phyloP scores from a whole-genome alignment of 2,797 vertebrate species.

The Bovichtus variegatus region DNA sequence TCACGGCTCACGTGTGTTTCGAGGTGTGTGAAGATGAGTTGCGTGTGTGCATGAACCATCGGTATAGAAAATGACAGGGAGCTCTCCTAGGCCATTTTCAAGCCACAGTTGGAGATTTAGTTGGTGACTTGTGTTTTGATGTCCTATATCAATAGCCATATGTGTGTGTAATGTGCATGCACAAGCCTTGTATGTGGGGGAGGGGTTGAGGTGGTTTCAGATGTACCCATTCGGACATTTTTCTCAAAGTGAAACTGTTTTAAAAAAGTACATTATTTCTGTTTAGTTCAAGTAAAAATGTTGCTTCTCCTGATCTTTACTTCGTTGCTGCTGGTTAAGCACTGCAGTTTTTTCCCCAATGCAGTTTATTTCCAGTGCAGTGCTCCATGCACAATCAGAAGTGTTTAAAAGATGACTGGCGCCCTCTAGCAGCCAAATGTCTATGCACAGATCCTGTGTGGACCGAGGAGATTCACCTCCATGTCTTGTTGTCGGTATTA shows the following conservation, averaged over 20 bases:
- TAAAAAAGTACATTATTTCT: background rate
- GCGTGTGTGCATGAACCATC: background rate
- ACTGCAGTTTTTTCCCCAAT: slow-evolving; percentile 18
- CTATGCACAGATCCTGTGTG: background rate
- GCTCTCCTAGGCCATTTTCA: background rate
- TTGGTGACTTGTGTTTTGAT: background rate
- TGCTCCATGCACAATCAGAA: background rate
- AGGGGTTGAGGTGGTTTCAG: background rate
- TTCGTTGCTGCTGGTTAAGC: slow-evolving; percentile 13
- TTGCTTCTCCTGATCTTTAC: background rate
- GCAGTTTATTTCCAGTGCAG: slow-evolving; percentile 37
- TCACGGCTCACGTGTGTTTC: background rate
- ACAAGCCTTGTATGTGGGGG: background rate
- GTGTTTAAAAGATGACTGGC: slow-evolving; percentile 65
- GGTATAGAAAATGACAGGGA: background rate
- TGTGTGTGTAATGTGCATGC: background rate
- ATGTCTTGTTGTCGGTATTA: background rate
- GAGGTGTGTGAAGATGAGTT: background rate
- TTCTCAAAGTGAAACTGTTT: slow-evolving; percentile 6
- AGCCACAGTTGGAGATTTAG: background rate
- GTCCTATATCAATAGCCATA: background rate
- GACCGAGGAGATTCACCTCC: background rate
- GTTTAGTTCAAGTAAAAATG: background rate
- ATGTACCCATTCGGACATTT: background rate
- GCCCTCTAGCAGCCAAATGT: slow-evolving; percentile 68